Conservation (phyloP, 2,888 invertebrate species). For the Steinernema scapterisci region DNA sequence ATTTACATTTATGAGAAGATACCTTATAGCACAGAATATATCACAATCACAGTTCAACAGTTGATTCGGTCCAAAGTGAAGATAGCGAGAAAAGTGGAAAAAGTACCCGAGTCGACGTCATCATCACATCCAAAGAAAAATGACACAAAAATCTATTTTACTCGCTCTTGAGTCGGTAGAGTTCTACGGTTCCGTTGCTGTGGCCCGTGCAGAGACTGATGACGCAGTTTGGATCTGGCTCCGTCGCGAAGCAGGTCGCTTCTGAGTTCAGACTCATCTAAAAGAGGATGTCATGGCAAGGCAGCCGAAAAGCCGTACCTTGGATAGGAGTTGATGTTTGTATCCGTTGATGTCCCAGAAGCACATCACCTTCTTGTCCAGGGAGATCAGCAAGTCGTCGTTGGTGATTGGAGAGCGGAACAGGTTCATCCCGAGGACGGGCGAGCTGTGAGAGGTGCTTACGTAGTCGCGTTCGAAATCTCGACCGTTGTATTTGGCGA, state of each 20-base stretch:
- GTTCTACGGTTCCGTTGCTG: constrained; percentile 12
- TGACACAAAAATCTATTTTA: background rate
- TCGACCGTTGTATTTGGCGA: constrained; percentile 6
- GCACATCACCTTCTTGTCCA: constrained; percentile 29
- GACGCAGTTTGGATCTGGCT: background rate
- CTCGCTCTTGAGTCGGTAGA: constrained; percentile 14
- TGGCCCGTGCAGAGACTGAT: constrained; percentile 14
- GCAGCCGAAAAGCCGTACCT: no score
- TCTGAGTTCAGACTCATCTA: constrained; percentile 26
- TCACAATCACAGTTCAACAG: constrained; percentile 10
- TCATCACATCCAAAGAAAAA: background rate
- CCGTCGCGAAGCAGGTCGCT: constrained; percentile 12
- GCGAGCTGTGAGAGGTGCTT: constrained; percentile 4
- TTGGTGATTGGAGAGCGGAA: constrained; percentile 19
- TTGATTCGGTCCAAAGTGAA: constrained; percentile 10
- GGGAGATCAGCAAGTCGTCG: background rate
- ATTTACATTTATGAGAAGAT: no score
- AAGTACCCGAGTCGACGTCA: constrained; percentile 17
- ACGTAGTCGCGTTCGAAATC: constrained; percentile 8
- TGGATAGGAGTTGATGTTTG: constrained; percentile 11
- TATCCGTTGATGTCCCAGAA: constrained; percentile 28
- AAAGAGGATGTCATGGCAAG: no score
- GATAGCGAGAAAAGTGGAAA: constrained; percentile 11
- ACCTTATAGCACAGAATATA: background rate
- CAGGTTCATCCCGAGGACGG: background rate